Percentiles rank a stretch among this genome's conserved stretches.
Conservation (phyloP, 2,888 invertebrate genomes). For the Toxonevra muliebris region DNA sequence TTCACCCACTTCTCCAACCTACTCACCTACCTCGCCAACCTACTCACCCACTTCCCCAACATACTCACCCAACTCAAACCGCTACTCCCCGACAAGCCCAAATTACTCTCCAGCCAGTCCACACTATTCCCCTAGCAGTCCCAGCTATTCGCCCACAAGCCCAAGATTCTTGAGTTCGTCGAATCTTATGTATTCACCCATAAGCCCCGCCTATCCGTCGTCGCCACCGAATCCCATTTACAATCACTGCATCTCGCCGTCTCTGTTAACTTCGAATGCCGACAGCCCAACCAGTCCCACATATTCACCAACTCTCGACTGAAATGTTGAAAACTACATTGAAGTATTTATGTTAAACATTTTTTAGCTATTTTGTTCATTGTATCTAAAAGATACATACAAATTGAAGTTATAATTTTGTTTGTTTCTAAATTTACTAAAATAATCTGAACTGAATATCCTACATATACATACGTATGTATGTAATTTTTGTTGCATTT, state of each 20-base stretch:
- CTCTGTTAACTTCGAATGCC: slow-evolving; percentile 16
- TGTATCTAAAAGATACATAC: neutral
- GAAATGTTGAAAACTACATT: neutral
- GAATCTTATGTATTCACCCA: slow-evolving; percentile 28
- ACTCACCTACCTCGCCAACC: slow-evolving; percentile 70
- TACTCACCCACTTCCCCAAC: too few species aligned
- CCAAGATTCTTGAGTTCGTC: slow-evolving; percentile 71
- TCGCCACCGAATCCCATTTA: slow-evolving; percentile 23
- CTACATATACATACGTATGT: too few species aligned
- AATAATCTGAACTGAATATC: neutral
- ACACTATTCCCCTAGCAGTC: slow-evolving; percentile 68
- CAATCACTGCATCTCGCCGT: slow-evolving; percentile 21
- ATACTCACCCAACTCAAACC: slow-evolving; percentile 70
- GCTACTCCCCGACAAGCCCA: slow-evolving; percentile 74
- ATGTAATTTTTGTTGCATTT: too few species aligned
- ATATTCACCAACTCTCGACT: slow-evolving; percentile 25
- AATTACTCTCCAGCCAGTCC: slow-evolving; percentile 73
- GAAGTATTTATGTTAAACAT: neutral
- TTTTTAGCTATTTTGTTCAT: neutral
- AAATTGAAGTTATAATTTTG: neutral
- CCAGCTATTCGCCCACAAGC: slow-evolving; percentile 75
- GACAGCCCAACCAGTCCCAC: slow-evolving; percentile 31
- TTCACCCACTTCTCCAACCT: slow-evolving; percentile 70
- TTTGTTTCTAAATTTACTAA: neutral
- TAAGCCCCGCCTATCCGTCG: slow-evolving; percentile 30